Conservation (phyloP, 2,113 vertebrate genomes). For the Heloderma charlesbogerti region DNA sequence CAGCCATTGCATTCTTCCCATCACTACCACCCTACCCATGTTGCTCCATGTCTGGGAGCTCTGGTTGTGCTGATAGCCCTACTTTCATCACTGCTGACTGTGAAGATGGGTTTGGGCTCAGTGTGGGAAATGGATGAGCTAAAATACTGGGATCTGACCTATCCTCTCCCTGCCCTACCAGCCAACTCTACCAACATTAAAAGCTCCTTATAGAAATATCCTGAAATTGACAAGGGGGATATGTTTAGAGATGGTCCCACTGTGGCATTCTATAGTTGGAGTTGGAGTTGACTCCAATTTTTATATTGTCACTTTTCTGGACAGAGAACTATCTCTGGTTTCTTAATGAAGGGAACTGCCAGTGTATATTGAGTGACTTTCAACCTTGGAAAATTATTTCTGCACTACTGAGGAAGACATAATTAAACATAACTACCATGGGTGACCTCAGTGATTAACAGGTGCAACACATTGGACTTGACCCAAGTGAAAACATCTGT, state of each 20-base stretch:
- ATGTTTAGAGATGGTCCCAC: neutral
- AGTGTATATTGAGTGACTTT: neutral
- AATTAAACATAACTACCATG: neutral
- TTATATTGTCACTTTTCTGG: neutral
- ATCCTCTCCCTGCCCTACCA: neutral
- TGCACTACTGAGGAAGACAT: neutral
- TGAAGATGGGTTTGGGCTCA: neutral
- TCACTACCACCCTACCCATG: neutral
- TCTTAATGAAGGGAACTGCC: neutral
- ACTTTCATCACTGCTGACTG: neutral
- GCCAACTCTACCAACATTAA: neutral
- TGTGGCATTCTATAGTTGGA: neutral
- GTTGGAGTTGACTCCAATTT: neutral
- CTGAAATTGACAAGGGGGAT: neutral
- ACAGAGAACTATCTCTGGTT: neutral
- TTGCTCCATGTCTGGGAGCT: too few species aligned
- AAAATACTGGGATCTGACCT: neutral
- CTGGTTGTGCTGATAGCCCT: neutral
- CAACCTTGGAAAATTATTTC: constrained; percentile 12
- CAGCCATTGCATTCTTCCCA: neutral
- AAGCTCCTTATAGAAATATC: neutral
- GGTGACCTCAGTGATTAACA: constrained; percentile 37
- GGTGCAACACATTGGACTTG: neutral
- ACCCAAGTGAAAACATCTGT: neutral
- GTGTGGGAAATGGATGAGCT: neutral